Percentiles rank a stretch among this genome's conserved stretches.
Evolutionary conservation across 1,140 invertebrate genomes (phyloP).

Genomic region (Galendromus occidentalis): DNA sequence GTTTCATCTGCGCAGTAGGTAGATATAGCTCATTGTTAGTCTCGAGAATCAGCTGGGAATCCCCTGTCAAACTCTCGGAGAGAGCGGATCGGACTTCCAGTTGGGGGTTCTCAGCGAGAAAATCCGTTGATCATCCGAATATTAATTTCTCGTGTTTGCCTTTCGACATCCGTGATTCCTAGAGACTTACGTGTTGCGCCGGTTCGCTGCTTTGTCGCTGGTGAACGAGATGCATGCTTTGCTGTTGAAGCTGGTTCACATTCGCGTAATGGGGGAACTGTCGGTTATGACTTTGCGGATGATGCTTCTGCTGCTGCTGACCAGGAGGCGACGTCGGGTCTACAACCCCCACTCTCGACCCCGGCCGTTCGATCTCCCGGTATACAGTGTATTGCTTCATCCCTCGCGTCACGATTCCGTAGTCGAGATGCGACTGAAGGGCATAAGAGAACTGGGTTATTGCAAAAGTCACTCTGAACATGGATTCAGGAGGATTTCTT

Average conservation of each 20-base stretch:
- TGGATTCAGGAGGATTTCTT: no score
- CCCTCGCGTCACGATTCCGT: neutral
- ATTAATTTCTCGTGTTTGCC: no score
- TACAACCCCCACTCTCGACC: neutral
- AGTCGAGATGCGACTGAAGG: constrained; percentile 9
- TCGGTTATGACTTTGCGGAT: neutral
- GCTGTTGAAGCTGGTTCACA: neutral
- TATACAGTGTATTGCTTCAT: constrained; percentile 7
- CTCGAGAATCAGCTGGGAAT: no score
- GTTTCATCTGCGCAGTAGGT: neutral
- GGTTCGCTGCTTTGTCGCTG: constrained; percentile 1
- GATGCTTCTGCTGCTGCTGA: neutral
- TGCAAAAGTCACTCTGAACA: no score
- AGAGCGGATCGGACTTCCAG: no score
- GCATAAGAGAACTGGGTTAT: no score
- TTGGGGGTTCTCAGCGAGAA: no score
- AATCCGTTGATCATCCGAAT: no score
- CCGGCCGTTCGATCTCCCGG: constrained; percentile 6
- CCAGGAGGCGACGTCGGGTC: neutral
- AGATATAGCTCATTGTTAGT: no score
- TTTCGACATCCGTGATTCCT: no score
- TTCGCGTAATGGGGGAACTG: constrained; percentile 1
- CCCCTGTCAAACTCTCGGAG: no score
- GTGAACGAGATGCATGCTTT: neutral
- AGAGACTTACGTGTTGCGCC: neutral